Percentiles rank a stretch among this genome's conserved stretches.
These are phyloP conservation scores for Gopherus evgoodei DNA, from an alignment of 2,113 vertebrate species.

Conservation along the genomic window DNA sequence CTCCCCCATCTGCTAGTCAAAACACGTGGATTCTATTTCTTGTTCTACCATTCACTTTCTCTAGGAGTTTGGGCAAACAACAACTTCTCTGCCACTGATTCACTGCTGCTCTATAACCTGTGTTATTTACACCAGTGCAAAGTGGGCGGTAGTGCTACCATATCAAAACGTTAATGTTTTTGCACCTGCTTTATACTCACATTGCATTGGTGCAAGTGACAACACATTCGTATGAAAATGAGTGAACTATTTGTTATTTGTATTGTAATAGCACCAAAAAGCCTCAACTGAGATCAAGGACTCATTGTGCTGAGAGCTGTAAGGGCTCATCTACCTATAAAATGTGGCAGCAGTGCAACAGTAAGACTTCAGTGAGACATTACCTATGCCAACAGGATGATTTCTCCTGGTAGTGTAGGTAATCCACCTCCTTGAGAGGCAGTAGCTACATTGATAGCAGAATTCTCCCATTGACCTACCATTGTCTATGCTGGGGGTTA, in stretches of 20 bases:
- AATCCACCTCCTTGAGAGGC: neutral
- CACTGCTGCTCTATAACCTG: neutral
- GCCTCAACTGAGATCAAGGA: neutral
- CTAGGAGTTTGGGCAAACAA: neutral
- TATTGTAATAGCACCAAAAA: neutral
- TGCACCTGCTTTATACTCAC: neutral
- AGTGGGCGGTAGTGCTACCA: neutral
- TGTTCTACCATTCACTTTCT: neutral
- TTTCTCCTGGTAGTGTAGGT: neutral
- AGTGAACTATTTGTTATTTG: neutral
- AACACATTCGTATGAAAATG: neutral
- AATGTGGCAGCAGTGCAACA: neutral
- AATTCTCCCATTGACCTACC: neutral
- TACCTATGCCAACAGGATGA: neutral
- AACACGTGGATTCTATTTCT: neutral
- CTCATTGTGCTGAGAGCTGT: neutral
- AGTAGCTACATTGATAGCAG: neutral
- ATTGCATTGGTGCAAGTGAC: neutral
- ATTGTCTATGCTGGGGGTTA: neutral
- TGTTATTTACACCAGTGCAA: neutral
- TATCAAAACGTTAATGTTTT: neutral
- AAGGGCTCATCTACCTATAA: neutral
- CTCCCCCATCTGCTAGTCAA: neutral
- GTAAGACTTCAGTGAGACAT: neutral
- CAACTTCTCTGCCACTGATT: neutral